Evolutionary conservation across 2,888 invertebrate species (phyloP).

Genomic region (Parochlus steinenii): DNA sequence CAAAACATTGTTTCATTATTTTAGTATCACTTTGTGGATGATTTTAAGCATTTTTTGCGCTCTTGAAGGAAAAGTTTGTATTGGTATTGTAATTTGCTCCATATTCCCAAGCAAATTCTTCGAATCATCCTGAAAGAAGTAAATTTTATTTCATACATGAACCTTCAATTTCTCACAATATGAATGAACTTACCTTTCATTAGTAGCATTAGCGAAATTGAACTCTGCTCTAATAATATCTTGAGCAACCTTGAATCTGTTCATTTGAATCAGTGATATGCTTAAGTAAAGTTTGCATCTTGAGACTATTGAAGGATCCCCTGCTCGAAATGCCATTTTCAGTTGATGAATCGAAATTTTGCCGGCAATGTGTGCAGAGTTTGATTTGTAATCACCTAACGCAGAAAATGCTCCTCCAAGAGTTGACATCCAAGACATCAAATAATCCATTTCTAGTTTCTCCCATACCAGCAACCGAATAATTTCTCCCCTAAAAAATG

Average conservation of each 20-base stretch:
- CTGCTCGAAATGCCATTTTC: conserved; percentile 58
- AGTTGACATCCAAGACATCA: conserved; percentile 90
- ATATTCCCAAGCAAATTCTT: conserved; percentile 49
- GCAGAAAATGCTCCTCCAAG: conserved; percentile 94
- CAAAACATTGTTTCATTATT: too few relatives aligned
- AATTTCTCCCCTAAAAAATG: conserved; percentile 7
- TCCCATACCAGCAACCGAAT: conserved; percentile 31
- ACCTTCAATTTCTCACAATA: too few relatives aligned
- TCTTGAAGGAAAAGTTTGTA: background rate
- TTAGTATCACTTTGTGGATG: too few relatives aligned
- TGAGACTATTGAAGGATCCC: conserved; percentile 64
- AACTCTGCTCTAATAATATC: conserved; percentile 42
- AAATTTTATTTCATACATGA: too few relatives aligned
- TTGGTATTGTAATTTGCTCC: conserved; percentile 65
- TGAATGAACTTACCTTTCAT: too few relatives aligned
- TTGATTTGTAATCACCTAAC: conserved; percentile 69
- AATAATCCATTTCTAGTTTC: conserved; percentile 59
- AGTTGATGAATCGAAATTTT: conserved; percentile 75
- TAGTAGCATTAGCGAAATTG: conserved; percentile 25
- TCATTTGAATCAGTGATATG: conserved; percentile 73
- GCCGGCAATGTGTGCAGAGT: conserved; percentile 75
- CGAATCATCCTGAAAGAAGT: too few relatives aligned
- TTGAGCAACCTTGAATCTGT: conserved; percentile 44
- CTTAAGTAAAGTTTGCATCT: conserved; percentile 77
- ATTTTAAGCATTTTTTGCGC: too few relatives aligned